Evolutionary conservation across 2,888 invertebrate genomes (phyloP).

Genomic region (Ophion costatus): DNA sequence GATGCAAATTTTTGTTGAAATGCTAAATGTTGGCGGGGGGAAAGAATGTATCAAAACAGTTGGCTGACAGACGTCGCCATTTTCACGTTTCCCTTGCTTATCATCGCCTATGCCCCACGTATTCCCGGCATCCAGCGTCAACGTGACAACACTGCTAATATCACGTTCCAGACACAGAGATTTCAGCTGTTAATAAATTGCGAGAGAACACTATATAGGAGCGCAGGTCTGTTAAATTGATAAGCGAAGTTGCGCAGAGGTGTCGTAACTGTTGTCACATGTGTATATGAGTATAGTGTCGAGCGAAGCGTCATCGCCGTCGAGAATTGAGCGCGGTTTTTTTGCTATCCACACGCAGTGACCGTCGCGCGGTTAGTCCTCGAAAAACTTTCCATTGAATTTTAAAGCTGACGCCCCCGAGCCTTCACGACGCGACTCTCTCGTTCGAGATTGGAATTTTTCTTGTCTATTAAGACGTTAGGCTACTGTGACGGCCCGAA

Average conservation of each 20-base stretch:
- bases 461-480: not conserved
- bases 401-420: not conserved
- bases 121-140: slow-evolving; percentile 6
- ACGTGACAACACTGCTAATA: slow-evolving; percentile 30
- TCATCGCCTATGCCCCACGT: slow-evolving; percentile 2
- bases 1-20: not conserved
- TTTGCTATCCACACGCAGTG: not conserved
- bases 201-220: not conserved
- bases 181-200: slow-evolving; percentile 3
- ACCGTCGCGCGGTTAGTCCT: not conserved
- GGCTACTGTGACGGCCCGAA: no score
- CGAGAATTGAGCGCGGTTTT: slow-evolving; percentile 13
- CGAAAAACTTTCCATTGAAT: slow-evolving; percentile 36
- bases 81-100: slow-evolving; percentile 4
- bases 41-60: not conserved
- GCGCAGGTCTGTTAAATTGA: slow-evolving; percentile 21
- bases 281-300: not conserved
- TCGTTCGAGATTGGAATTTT: not conserved
- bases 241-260: slow-evolving; percentile 24
- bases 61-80: not conserved
- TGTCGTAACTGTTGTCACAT: slow-evolving; percentile 11
- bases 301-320: slow-evolving; percentile 1
- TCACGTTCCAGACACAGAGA: slow-evolving; percentile 22
- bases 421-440: not conserved
- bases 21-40: not conserved